phyloP scores from a whole-genome alignment of 2,888 invertebrate species.

The Mythimna impura region DNA sequence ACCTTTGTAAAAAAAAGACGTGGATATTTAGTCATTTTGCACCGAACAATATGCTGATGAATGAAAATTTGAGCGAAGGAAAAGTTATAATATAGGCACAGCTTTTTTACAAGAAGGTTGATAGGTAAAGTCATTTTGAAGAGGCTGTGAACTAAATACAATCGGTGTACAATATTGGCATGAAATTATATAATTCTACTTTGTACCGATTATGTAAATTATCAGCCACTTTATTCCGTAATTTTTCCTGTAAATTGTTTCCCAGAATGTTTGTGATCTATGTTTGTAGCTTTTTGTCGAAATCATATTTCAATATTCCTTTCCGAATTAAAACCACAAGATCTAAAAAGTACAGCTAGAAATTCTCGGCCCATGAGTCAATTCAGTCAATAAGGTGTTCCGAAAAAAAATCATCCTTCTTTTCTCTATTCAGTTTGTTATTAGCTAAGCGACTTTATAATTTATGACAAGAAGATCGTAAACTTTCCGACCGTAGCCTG shows the following conservation, averaged over 20 bases:
- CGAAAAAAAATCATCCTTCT: constrained; percentile 3
- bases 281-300: neutral
- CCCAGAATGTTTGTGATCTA: neutral
- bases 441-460: constrained; percentile 39
- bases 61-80: constrained; percentile 2
- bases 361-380: constrained; percentile 32
- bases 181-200: neutral
- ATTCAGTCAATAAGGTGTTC: constrained; percentile 1
- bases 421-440: constrained; percentile 28
- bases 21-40: constrained; percentile 26
- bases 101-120: constrained; percentile 1
- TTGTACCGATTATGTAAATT: neutral
- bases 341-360: constrained; percentile 42
- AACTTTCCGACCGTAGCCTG: constrained; percentile 44
- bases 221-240: too few relatives aligned
- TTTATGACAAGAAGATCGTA: constrained; percentile 44
- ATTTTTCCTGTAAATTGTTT: neutral
- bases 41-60: constrained; percentile 16
- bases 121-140: neutral
- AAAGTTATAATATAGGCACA: neutral
- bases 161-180: too few relatives aligned
- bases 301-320: neutral
- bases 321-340: constrained; percentile 21
- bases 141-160: neutral
- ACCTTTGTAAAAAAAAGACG: constrained; percentile 26